These are phyloP conservation scores for Sebastes oblongus DNA, from an alignment of 2,797 vertebrate genomes.

Conservation along the genomic window DNA sequence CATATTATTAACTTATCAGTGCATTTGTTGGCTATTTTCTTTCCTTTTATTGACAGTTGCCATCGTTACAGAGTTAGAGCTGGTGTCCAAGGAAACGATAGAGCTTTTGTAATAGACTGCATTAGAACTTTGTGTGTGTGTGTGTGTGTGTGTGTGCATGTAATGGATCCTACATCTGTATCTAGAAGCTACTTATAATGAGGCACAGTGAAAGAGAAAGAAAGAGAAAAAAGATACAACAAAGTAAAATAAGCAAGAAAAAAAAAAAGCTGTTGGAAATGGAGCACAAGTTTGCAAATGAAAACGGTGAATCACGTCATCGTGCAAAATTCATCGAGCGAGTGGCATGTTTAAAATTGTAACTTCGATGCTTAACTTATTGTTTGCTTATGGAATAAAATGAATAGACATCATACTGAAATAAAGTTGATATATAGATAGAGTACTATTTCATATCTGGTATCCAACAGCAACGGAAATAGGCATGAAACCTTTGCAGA, in stretches of 20 bases:
- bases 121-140: constrained; percentile 39
- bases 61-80: constrained; percentile 63
- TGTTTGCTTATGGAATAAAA: neutral
- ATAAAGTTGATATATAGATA: neutral
- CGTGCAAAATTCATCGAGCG: neutral
- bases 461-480: neutral
- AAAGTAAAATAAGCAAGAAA: neutral
- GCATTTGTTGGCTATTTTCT: constrained; percentile 38
- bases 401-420: neutral
- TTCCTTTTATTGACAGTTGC: constrained; percentile 65
- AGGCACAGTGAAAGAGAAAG: constrained; percentile 14
- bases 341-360: neutral
- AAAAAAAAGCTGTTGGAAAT: neutral
- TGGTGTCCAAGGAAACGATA: constrained; percentile 65
- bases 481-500: neutral
- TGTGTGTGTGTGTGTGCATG: neutral
- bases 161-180: constrained; percentile 33
- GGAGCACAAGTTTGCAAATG: neutral
- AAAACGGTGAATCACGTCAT: neutral
- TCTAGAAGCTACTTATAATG: constrained; percentile 37
- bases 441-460: neutral
- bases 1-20: constrained; percentile 43
- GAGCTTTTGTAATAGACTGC: constrained; percentile 46
- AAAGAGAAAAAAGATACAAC: neutral
- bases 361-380: neutral